Base-by-base conservation (phyloP, 2,888 invertebrate species). In the Limnephilus rhombicus region DNA sequence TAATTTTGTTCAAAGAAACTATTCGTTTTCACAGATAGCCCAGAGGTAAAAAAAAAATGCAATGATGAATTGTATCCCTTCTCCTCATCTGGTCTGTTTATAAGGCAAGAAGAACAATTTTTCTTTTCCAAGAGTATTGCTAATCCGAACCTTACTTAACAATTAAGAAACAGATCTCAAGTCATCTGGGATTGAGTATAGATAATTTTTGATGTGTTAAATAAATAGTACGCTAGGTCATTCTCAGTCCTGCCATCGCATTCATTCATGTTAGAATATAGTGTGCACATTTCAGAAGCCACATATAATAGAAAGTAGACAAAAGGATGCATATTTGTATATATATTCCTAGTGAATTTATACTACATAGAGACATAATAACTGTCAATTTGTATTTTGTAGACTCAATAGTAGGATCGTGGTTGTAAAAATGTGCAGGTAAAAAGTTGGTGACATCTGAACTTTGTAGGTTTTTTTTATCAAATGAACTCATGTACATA, bases 381-480 rank as follows among this genome's bases (percentile, higher is more conserved):
- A 24, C 24, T 1, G 24, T n/a, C n/a, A 24, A 68, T 24, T 68
- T 15, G 15, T 53, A 53, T 53, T 53, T 24, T 68, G 7, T 68
- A 68, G 68, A 24, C 68, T 68, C 24, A 68, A 68, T 4, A 89
- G 88, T 45, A 82, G 90, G 90, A 90, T 90, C 82, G 29, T 81
- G 31, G 80, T 41, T 80, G 91, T 89, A 88, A 82, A 91, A 91
- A 91, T 91, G 87, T 87, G 87, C 41, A 87, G 68, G 2, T 24
- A 24, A 68, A 24, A 68, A 68, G 68, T 68, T 80, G 3, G 29
- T 53, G 37, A 68, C 5, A 68, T 68, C 68, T 68, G 68, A 68
- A 68, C 9, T n/a, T 68, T 68, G 68, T 68, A 68, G 24, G 24
- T 68, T n/a, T 24, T 68, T 24, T 68, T 24, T 68, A 24, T n/a